phyloP scores from a whole-genome alignment of 2,113 vertebrate genomes.

The Abramis brama region DNA sequence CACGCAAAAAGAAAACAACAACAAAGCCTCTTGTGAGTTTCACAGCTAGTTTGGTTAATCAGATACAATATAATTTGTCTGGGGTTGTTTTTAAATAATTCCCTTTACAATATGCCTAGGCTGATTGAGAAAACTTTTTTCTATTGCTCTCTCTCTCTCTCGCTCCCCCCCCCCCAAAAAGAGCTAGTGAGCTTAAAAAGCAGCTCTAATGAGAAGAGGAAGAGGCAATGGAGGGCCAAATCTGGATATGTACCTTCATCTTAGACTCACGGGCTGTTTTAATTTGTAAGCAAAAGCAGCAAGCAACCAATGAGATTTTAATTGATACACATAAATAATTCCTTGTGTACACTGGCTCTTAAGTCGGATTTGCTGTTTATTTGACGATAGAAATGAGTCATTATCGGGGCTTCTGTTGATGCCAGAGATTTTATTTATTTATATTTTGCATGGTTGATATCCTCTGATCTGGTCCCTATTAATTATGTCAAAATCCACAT shows the following conservation, averaged over 20 bases:
- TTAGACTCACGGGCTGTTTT: conserved; percentile 74
- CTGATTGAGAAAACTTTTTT: conserved; percentile 58
- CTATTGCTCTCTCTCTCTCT: background rate
- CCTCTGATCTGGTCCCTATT: conserved; percentile 76
- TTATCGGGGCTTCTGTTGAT: conserved; percentile 81
- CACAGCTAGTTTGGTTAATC: conserved; percentile 70
- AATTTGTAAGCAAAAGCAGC: conserved; percentile 90
- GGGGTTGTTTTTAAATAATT: conserved; percentile 72
- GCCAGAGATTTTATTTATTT: conserved; percentile 79
- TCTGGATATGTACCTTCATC: conserved; percentile 77
- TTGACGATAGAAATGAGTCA: conserved; percentile 81
- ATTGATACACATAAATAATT: conserved; percentile 95
- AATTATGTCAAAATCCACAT: conserved; percentile 78
- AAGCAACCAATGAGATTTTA: conserved; percentile 88
- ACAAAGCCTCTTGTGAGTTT: conserved; percentile 67
- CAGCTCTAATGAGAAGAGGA: conserved; percentile 73
- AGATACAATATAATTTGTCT: conserved; percentile 74
- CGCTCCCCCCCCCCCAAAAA: conserved; percentile 23
- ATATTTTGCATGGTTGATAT: conserved; percentile 72
- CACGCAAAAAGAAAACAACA: conserved; percentile 63
- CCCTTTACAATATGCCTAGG: conserved; percentile 69
- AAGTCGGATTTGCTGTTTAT: conserved; percentile 84
- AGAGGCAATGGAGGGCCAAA: conserved; percentile 63
- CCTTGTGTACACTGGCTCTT: conserved; percentile 86
- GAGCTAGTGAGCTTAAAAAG: conserved; percentile 66